Evolutionary conservation across 1,140 invertebrate species (phyloP).

Genomic region (Epicauta chinensis): DNA sequence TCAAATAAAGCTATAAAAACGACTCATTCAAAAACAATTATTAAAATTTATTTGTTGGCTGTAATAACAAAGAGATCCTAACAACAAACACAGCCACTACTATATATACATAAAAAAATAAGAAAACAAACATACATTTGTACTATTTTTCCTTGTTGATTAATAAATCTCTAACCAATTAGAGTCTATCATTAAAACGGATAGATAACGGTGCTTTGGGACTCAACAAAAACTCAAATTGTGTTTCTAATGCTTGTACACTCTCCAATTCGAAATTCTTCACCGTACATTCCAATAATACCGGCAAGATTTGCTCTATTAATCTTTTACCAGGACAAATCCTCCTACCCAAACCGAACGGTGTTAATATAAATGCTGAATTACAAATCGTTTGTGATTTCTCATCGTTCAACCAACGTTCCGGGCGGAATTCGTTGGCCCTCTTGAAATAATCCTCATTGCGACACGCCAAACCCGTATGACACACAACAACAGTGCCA

Average conservation of each 20-base stretch:
- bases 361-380: slow-evolving; percentile 62
- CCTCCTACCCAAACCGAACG: slow-evolving; percentile 80
- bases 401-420: slow-evolving; percentile 66
- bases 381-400: slow-evolving; percentile 41
- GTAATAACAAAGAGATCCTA: too few relatives aligned
- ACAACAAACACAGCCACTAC: too few relatives aligned
- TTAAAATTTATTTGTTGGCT: too few relatives aligned
- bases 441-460: slow-evolving; percentile 72
- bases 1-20: too few relatives aligned
- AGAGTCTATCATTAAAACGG: slow-evolving; percentile 49
- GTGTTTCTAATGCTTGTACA: slow-evolving; percentile 59
- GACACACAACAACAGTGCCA: slow-evolving; percentile 80
- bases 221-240: slow-evolving; percentile 72
- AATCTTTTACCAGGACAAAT: slow-evolving; percentile 80
- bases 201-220: slow-evolving; percentile 65
- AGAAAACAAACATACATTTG: too few relatives aligned
- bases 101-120: too few relatives aligned
- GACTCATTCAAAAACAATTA: too few relatives aligned
- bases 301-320: slow-evolving; percentile 68
- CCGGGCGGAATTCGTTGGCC: slow-evolving; percentile 69
- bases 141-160: too few relatives aligned
- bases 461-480: slow-evolving; percentile 76
- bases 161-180: not conserved
- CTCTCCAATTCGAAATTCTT: slow-evolving; percentile 62
- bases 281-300: slow-evolving; percentile 67